Evolutionary conservation across 92 coral and sea anemone species (phyloP).

Genomic region (Bergia puertoricense): DNA sequence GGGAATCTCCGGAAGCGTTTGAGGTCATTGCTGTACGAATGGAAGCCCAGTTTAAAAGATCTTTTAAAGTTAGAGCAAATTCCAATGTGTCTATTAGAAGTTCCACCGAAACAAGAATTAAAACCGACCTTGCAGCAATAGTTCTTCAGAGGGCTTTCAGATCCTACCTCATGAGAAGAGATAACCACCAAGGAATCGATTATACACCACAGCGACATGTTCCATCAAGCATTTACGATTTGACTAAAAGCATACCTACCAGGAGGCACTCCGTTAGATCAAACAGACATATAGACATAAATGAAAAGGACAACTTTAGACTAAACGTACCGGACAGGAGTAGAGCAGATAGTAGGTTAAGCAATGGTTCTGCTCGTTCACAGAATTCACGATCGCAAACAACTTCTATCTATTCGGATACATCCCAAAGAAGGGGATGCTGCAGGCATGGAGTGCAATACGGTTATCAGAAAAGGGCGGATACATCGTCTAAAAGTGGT

Average conservation of each 20-base stretch:
- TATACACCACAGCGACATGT: background rate
- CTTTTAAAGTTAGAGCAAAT: slow-evolving; percentile 48
- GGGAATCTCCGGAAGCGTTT: slow-evolving; percentile 87
- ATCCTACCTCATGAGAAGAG: slow-evolving; percentile 28
- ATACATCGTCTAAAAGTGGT: background rate
- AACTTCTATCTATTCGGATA: background rate
- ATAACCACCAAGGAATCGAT: background rate
- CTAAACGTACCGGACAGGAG: slow-evolving; percentile 27
- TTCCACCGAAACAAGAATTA: slow-evolving; percentile 5
- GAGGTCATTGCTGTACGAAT: slow-evolving; percentile 78
- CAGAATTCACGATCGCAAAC: slow-evolving; percentile 10
- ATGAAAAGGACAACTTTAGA: slow-evolving; percentile 20
- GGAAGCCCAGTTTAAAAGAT: slow-evolving; percentile 81
- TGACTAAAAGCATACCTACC: background rate
- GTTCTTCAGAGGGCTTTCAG: slow-evolving; percentile 41
- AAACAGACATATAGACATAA: background rate
- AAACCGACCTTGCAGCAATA: slow-evolving; percentile 24
- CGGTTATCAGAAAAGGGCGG: background rate
- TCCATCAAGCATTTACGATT: background rate
- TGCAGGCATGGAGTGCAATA: slow-evolving; percentile 32
- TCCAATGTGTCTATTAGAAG: slow-evolving; percentile 14
- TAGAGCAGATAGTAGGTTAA: slow-evolving; percentile 22
- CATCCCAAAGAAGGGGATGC: background rate
- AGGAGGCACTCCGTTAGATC: background rate
- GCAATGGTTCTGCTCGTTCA: slow-evolving; percentile 40